A percentile compares a stretch with the other conserved stretches of the same genome.
These are phyloP conservation scores for Lepidocyrtoides sp. DNA, from an alignment of 2,888 invertebrate species.

Conservation along the genomic window DNA sequence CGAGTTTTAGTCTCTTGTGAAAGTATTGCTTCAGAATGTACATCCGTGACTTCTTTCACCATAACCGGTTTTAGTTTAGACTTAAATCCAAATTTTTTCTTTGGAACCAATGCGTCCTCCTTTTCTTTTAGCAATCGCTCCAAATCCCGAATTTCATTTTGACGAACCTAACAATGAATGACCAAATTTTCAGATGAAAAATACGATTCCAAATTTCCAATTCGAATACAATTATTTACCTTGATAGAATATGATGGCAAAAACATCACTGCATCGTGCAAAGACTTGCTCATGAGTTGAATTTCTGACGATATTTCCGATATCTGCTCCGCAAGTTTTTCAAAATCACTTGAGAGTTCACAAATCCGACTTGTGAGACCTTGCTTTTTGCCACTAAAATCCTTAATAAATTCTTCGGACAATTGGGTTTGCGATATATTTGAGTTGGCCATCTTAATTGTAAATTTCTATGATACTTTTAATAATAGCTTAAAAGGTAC, in stretches of 20 bases:
- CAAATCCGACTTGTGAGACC: slow-evolving; percentile 88
- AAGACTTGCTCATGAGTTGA: slow-evolving; percentile 92
- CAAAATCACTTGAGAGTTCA: slow-evolving; percentile 81
- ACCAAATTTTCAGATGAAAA: not conserved
- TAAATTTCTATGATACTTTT: slow-evolving; percentile 56
- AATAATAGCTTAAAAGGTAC: not conserved
- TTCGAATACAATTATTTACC: slow-evolving; percentile 75
- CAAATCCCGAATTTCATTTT: slow-evolving; percentile 90
- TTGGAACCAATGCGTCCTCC: slow-evolving; percentile 88
- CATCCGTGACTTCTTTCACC: slow-evolving; percentile 87
- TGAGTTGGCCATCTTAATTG: slow-evolving; percentile 49
- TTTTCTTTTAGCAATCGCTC: slow-evolving; percentile 89
- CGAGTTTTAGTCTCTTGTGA: not conserved
- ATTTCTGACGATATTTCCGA: slow-evolving; percentile 92
- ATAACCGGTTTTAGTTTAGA: slow-evolving; percentile 86
- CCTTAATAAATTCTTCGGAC: slow-evolving; percentile 82
- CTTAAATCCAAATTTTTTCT: slow-evolving; percentile 95
- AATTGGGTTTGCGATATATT: slow-evolving; percentile 59
- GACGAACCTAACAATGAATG: slow-evolving; percentile 89
- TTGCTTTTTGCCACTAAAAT: slow-evolving; percentile 80
- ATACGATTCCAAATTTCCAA: not conserved
- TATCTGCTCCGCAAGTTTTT: slow-evolving; percentile 88
- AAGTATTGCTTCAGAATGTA: not conserved
- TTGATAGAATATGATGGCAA: slow-evolving; percentile 93
- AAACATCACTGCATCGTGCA: slow-evolving; percentile 93